phyloP scores from a whole-genome alignment of 2,888 invertebrate genomes.

The Drosophila longiperda region DNA sequence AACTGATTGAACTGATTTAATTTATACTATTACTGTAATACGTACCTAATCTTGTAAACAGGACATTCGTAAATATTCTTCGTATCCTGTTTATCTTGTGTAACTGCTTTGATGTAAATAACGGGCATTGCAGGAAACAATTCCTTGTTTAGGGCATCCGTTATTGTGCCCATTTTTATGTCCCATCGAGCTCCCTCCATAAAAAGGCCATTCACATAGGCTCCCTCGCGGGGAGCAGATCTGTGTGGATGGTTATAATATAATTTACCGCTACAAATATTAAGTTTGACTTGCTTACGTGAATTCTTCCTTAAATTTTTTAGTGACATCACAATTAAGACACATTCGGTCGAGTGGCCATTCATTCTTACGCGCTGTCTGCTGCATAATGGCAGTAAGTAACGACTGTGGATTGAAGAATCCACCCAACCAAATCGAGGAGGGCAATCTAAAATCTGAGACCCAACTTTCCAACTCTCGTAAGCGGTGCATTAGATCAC shows the following conservation, averaged over 20 bases:
- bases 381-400: conserved; percentile 98
- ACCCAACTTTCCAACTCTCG: conserved; percentile 95
- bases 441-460: conserved; percentile 93
- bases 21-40: conserved; percentile 20
- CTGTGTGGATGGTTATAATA: conserved; percentile 82
- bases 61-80: conserved; percentile 97
- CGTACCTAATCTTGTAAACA: conserved; percentile 93
- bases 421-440: conserved; percentile 96
- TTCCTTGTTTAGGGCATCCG: conserved; percentile 94
- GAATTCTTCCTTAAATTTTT: conserved; percentile 93
- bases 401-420: conserved; percentile 99
- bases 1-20: background rate
- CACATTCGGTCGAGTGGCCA: conserved; percentile 99
- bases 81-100: conserved; percentile 94
- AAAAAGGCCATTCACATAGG: conserved; percentile 94
- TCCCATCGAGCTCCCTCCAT: conserved; percentile 99
- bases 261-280: background rate
- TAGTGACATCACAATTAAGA: conserved; percentile 96
- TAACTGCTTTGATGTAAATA: conserved; percentile 93
- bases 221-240: conserved; percentile 94
- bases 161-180: conserved; percentile 90
- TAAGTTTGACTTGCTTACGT: conserved; percentile 85
- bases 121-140: conserved; percentile 96
- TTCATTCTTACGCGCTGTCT: conserved; percentile 97
- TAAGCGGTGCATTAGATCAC: conserved; percentile 92